Evolutionary conservation across 1,140 invertebrate species (phyloP), one percentile per base, ranked within the genome.

Genomic region (Drosophila athabasca): DNA sequence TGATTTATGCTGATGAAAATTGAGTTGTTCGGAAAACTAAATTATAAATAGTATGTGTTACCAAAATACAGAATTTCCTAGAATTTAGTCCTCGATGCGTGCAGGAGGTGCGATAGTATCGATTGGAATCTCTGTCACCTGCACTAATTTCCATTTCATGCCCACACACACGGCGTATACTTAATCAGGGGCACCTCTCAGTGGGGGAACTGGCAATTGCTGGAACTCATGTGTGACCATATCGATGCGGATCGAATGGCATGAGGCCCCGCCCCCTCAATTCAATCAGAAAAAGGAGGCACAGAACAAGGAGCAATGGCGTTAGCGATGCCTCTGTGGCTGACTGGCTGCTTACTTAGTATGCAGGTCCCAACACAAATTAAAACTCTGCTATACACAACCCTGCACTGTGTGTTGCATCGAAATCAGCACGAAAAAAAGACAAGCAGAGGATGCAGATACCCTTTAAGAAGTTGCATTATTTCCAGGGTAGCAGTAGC

Each of bases 291-390:
- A 13, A 39, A 39, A 39, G 24, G 24, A 39, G 35, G 3, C 5
- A 11, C 1, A 39, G 11, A 35, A 9, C 3, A 19, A 19, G 17
- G 17, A 19, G 17, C 17, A 19, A 19, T 19, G 17, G 11, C 35
- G 8, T 0, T 11, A 39, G 35, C 35, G 4, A 39, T 39, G 3
- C 35, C 9, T 26, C 49, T 39, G 49, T 26, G 13, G 49, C 48
- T 19, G 31, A 61, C 35, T 6, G 64, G 60, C 22, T 22, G 22
- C 48, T 59, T 68, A 68, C 75, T 83, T 85, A 84, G 72, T 85
- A 84, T 84, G 81, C 81, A 76, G 77, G 69, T 62, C 72, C 66
- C 51, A 62, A 64, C 81, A 52, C 80, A 85, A 84, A 85, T 84
- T 84, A 84, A 84, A 84, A 76, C 67, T 70, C 59, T 70, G 39